Base-by-base conservation (phyloP, 2,888 invertebrate species). In the Polydesmus complanatus region DNA sequence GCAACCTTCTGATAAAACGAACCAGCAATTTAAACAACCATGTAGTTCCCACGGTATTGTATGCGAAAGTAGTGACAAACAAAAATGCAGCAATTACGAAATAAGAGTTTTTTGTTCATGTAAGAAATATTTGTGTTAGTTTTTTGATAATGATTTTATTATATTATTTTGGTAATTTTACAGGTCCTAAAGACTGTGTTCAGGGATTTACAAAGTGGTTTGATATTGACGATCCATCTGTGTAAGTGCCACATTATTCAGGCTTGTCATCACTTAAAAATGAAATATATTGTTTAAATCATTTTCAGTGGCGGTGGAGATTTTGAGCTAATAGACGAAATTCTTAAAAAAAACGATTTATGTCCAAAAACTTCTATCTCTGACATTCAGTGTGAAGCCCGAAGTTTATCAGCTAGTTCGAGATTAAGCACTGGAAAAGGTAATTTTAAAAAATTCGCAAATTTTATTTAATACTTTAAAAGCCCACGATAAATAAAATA, bases 51-150 rank as follows among this genome's bases (percentile, higher is more conserved):
- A 58, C 19, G 64, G 64, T 14, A 61, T 64, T 11, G 54, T 57
- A 23, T 64, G 64, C 48, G 58, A 64, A 51, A 56, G 51, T 48
- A 48, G 27, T 21, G 37, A 37, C 14, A 54, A 55, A 23, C 58
- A 64, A 47, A 54, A n/a, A 14, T 92, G 92, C 68, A 79, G 82
- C 1, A 89, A 92, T 76, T 91, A 90, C 70, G 90, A 92, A 74
- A 83, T 91, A 56, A 79, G 86, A 27, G 84, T 88, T 1, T 77
- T 81, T 49, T 91, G 91, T 69, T 73, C 50, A 26, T 64, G 64
- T 64, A 47, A 64, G 62, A 62, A 25, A 14, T 37, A 37, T 37
- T 37, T 37, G 14, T 37, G 25, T 1, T 22, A 60, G n/a, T n/a
- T 56, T 56, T 19, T 19, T 25, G 22, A n/a, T 51, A 51, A 19